phyloP scores from a whole-genome alignment of 2,888 invertebrate genomes.

The Luperina testacea region DNA sequence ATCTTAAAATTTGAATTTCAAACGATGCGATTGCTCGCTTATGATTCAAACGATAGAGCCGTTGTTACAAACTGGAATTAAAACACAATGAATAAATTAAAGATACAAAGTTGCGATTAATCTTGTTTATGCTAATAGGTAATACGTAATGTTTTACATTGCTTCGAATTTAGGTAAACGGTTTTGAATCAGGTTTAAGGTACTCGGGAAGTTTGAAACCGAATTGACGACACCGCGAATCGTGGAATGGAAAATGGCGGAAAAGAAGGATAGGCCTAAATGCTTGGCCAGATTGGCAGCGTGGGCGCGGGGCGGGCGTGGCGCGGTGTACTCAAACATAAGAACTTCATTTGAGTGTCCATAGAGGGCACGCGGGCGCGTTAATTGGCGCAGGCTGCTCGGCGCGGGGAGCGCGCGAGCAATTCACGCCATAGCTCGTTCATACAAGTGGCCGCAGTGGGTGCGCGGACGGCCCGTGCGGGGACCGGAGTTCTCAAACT shows the following conservation, averaged over 20 bases:
- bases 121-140: conserved; percentile 47
- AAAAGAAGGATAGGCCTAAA: no score
- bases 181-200: conserved; percentile 2
- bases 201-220: background rate
- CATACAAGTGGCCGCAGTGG: no score
- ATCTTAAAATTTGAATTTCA: conserved; percentile 67
- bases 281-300: no score
- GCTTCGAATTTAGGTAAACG: conserved; percentile 6
- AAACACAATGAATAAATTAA: conserved; percentile 68
- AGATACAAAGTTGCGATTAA: conserved; percentile 45
- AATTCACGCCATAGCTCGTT: no score
- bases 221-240: background rate
- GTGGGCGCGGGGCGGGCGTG: no score
- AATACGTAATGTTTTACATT: conserved; percentile 25
- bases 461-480: no score
- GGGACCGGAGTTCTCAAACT: no score
- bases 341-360: no score
- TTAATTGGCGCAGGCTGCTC: no score
- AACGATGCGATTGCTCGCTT: conserved; percentile 53
- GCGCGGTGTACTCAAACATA: no score
- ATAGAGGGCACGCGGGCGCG: no score
- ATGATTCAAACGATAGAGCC: conserved; percentile 50
- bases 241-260: background rate
- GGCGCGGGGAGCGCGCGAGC: no score
- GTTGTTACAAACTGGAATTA: conserved; percentile 60